Percentiles rank a stretch among this genome's conserved stretches.
Evolutionary conservation across 2,797 vertebrate genomes (phyloP).

Genomic region (Pipistrellus nathusii): DNA sequence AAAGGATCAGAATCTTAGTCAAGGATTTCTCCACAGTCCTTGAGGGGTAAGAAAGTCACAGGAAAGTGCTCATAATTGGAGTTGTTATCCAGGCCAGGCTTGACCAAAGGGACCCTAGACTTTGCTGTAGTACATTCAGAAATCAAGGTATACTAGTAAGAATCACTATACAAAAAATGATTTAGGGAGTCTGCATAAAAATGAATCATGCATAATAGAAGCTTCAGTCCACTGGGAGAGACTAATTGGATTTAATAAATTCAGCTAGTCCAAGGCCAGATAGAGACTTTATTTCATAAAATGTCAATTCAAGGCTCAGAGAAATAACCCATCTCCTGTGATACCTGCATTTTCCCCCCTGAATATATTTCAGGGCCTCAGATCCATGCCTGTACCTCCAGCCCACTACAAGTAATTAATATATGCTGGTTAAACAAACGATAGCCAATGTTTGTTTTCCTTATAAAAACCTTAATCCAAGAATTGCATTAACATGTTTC

Average conservation of each 20-base stretch:
- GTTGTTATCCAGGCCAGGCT: not conserved
- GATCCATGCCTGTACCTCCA: not conserved
- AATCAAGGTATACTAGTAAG: not conserved
- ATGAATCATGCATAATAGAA: not conserved
- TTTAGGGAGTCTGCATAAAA: not conserved
- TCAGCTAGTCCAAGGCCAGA: not conserved
- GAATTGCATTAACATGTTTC: not conserved
- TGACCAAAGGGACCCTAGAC: not conserved
- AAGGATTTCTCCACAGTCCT: not conserved
- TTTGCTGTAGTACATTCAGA: not conserved
- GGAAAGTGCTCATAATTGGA: not conserved
- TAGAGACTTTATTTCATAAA: conserved; percentile 5
- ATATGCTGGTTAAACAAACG: not conserved
- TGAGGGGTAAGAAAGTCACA: not conserved
- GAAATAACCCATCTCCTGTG: not conserved
- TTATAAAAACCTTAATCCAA: not conserved
- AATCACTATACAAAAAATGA: not conserved
- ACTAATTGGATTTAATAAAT: not conserved
- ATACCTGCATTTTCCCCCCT: not conserved
- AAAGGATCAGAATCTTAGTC: not conserved
- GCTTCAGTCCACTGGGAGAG: not conserved
- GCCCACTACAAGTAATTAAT: not conserved
- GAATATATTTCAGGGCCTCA: not conserved
- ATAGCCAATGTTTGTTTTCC: not conserved
- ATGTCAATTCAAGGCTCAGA: not conserved